phyloP scores from a whole-genome alignment of 2,797 vertebrate species.

The Alosa sapidissima region DNA sequence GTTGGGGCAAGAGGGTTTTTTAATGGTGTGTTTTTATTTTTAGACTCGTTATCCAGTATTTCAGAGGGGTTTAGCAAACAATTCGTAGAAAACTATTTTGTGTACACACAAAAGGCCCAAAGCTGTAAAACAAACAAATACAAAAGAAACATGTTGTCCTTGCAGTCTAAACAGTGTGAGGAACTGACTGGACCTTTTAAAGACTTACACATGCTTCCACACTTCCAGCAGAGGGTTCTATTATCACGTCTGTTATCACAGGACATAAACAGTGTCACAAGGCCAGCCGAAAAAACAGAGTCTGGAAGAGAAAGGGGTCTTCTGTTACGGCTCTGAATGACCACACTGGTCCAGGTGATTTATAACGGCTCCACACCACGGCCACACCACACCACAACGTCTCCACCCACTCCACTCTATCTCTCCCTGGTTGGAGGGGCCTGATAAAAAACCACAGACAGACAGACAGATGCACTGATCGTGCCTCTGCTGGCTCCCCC shows the following conservation, averaged over 20 bases:
- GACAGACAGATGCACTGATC: neutral
- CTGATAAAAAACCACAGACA: slow-evolving; percentile 10
- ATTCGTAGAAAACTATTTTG: slow-evolving; percentile 3
- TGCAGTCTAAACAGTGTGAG: neutral
- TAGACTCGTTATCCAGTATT: neutral
- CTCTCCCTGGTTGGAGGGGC: neutral
- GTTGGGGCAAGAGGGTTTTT: neutral
- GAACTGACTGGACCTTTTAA: neutral
- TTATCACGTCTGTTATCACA: slow-evolving; percentile 14
- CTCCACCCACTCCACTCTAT: neutral
- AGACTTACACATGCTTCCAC: slow-evolving; percentile 4
- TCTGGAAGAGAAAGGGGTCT: neutral
- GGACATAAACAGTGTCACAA: neutral
- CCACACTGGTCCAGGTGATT: neutral
- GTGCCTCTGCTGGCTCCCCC: neutral
- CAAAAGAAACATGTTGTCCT: neutral
- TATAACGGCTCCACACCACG: neutral
- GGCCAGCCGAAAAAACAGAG: neutral
- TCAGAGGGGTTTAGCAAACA: neutral
- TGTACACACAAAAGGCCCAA: slow-evolving; percentile 2
- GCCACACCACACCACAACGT: neutral
- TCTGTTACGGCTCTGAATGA: neutral
- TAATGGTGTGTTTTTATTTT: neutral
- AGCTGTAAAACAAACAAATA: neutral
- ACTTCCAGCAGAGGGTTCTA: neutral